Conservation (phyloP, 2,113 vertebrate species). For the Ophthalmolycus amberensis region DNA sequence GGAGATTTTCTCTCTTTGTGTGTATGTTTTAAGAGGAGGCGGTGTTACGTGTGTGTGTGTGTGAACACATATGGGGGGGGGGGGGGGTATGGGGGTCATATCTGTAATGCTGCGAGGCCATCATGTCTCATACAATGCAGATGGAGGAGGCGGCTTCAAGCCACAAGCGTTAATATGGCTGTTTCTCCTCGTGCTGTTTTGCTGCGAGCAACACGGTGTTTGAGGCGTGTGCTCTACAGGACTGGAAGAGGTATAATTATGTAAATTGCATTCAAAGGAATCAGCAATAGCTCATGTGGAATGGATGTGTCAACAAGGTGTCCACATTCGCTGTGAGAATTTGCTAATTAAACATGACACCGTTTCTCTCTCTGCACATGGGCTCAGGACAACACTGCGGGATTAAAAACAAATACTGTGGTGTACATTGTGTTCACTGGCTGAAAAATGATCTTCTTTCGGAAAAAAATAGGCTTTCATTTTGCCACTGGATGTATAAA, state of each 20-base stretch:
- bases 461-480: slow-evolving; percentile 63
- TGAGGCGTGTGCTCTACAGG: slow-evolving; percentile 71
- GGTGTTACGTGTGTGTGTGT: slow-evolving; percentile 15
- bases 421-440: slow-evolving; percentile 58
- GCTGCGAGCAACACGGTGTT: slow-evolving; percentile 73
- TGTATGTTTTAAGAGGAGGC: slow-evolving; percentile 52
- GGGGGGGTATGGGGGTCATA: slow-evolving; percentile 49
- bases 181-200: slow-evolving; percentile 62
- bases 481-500: slow-evolving; percentile 58
- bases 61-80: not conserved
- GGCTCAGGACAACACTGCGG: slow-evolving; percentile 44
- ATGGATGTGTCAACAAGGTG: slow-evolving; percentile 83
- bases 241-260: slow-evolving; percentile 86
- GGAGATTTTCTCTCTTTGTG: slow-evolving; percentile 57
- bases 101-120: slow-evolving; percentile 57
- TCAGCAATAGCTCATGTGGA: slow-evolving; percentile 82
- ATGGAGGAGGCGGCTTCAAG: slow-evolving; percentile 78
- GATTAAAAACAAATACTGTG: slow-evolving; percentile 54
- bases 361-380: slow-evolving; percentile 73
- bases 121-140: slow-evolving; percentile 78
- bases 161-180: slow-evolving; percentile 80
- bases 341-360: slow-evolving; percentile 82
- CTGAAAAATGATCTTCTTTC: slow-evolving; percentile 66
- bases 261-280: slow-evolving; percentile 85
- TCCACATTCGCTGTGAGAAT: slow-evolving; percentile 75